A percentile compares a stretch with the other conserved stretches of the same genome.
Evolutionary conservation across 2,888 invertebrate genomes (phyloP).

Genomic region (Tetrapedia diversipes): DNA sequence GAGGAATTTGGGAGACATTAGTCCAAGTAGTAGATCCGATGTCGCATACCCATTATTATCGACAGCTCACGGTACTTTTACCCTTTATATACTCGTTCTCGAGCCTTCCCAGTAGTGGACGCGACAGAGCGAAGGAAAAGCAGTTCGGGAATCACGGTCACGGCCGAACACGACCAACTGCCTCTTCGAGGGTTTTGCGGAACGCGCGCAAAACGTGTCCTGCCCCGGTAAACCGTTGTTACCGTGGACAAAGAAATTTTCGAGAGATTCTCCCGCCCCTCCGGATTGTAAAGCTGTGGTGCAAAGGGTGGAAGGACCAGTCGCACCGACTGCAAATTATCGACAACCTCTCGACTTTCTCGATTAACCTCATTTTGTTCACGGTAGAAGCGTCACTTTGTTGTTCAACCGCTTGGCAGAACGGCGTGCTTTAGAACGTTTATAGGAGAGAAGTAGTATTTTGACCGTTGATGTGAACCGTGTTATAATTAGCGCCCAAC

Average conservation of each 20-base stretch:
- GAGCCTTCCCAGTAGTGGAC: background rate
- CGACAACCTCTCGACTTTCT: too few relatives aligned
- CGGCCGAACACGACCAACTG: background rate
- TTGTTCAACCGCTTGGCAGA: conserved; percentile 37
- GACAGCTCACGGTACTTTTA: conserved; percentile 39
- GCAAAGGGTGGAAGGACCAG: conserved; percentile 36
- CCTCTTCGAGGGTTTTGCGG: too few relatives aligned
- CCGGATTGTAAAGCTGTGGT: background rate
- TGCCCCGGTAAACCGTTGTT: background rate
- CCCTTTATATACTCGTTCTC: conserved; percentile 19
- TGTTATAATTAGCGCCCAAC: conserved; percentile 19
- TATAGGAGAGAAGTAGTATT: conserved; percentile 30
- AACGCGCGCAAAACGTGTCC: too few relatives aligned
- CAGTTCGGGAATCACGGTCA: background rate
- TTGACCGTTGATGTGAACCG: conserved; percentile 28
- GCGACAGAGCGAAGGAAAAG: too few relatives aligned
- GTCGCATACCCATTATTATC: conserved; percentile 62
- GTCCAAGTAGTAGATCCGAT: conserved; percentile 66
- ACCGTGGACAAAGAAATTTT: background rate
- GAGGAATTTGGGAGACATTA: conserved; percentile 34
- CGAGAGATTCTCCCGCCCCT: background rate
- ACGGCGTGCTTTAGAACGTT: conserved; percentile 19
- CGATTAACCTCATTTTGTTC: too few relatives aligned
- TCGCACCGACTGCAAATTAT: conserved; percentile 5
- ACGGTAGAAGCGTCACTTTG: background rate